These are phyloP conservation scores for Aphidius gifuensis DNA, from an alignment of 1,140 invertebrate species.

Conservation along the genomic window DNA sequence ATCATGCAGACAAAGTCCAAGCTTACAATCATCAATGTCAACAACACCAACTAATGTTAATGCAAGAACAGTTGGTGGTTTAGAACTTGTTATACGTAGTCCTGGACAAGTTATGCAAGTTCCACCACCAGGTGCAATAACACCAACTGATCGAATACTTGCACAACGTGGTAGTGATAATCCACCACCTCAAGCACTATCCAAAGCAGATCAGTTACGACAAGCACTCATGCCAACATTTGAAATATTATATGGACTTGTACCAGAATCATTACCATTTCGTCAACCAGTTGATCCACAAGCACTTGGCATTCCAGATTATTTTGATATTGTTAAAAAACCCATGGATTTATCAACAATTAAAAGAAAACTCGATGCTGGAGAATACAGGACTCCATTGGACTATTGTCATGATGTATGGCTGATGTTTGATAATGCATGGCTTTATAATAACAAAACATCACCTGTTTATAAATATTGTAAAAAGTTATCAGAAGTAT, in stretches of 20 bases:
- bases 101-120: no score
- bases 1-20: no score
- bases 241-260: slow-evolving; percentile 89
- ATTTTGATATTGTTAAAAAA: no score
- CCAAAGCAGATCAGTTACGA: slow-evolving; percentile 91
- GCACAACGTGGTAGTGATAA: no score
- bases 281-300: slow-evolving; percentile 42
- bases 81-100: no score
- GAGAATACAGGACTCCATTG: slow-evolving; percentile 96
- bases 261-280: slow-evolving; percentile 95
- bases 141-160: no score
- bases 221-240: slow-evolving; percentile 91
- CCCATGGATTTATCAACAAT: no score
- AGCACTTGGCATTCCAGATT: no score
- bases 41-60: no score
- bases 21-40: no score
- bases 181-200: slow-evolving; percentile 54
- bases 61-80: no score
- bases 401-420: slow-evolving; percentile 99
- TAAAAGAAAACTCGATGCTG: slow-evolving; percentile 39
- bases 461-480: slow-evolving; percentile 97
- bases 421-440: slow-evolving; percentile 99
- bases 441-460: slow-evolving; percentile 98
- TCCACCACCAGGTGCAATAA: no score
- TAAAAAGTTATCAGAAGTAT: slow-evolving; percentile 89